A percentile compares a stretch with the other conserved stretches of the same genome.
These are phyloP conservation scores for Synergus gifuensis DNA, from an alignment of 2,888 invertebrate species.

Conservation along the genomic window DNA sequence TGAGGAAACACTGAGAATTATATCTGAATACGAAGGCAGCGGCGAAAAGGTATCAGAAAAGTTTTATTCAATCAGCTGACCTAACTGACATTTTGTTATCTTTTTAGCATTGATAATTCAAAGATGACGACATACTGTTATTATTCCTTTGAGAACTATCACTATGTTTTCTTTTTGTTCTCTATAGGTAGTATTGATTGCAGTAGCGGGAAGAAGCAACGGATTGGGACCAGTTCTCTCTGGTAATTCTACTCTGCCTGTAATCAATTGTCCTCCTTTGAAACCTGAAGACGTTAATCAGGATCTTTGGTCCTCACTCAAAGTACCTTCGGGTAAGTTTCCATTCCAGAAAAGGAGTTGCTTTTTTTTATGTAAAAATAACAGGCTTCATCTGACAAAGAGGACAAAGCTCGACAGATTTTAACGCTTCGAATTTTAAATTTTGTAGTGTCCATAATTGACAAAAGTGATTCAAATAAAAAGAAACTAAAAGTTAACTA, in stretches of 20 bases:
- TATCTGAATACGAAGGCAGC: constrained; percentile 90
- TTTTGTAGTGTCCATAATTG: neutral
- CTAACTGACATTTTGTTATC: constrained; percentile 3
- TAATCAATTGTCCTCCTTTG: constrained; percentile 98
- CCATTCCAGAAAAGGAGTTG: neutral
- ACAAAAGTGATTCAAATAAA: neutral
- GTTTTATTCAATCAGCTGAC: constrained; percentile 23
- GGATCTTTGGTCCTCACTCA: constrained; percentile 98
- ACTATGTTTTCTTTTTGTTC: constrained; percentile 54
- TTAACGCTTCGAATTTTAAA: no score
- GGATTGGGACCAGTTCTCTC: constrained; percentile 97
- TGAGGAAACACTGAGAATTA: constrained; percentile 86
- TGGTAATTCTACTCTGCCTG: constrained; percentile 95
- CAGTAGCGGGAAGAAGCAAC: constrained; percentile 98
- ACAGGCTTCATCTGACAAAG: neutral
- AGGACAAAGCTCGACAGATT: neutral
- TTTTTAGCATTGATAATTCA: constrained; percentile 54
- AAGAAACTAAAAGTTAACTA: no score
- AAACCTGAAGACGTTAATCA: constrained; percentile 84
- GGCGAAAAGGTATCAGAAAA: constrained; percentile 74
- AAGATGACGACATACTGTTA: constrained; percentile 52
- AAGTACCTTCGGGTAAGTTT: constrained; percentile 90
- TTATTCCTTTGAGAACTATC: constrained; percentile 62
- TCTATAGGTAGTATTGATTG: constrained; percentile 91
- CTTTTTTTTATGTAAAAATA: neutral